phyloP scores from a whole-genome alignment of 2,113 vertebrate genomes.

The Megaptera novaeangliae region DNA sequence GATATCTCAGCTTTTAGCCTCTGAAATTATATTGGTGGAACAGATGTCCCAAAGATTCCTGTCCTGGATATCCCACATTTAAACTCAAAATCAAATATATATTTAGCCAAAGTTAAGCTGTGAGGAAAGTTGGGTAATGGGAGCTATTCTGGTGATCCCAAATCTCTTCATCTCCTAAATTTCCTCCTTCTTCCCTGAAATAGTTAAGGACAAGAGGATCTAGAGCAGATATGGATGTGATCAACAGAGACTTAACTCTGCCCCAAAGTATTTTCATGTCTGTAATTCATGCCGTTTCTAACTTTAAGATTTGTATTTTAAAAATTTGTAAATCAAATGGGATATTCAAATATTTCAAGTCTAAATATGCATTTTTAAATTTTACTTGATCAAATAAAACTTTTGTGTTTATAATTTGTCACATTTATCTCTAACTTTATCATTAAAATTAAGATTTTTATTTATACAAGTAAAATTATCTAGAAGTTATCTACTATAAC shows the following conservation, averaged over 20 bases:
- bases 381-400: background rate
- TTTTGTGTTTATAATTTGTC: background rate
- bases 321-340: background rate
- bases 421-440: background rate
- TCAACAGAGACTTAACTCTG: background rate
- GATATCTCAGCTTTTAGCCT: background rate
- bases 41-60: constrained; percentile 43
- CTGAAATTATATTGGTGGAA: constrained; percentile 35
- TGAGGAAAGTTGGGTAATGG: background rate
- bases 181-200: background rate
- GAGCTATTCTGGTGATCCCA: background rate
- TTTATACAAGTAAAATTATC: background rate
- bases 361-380: background rate
- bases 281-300: background rate
- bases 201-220: background rate
- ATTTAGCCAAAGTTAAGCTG: constrained; percentile 24
- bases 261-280: background rate
- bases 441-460: background rate
- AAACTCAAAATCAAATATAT: constrained; percentile 21
- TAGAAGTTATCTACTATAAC: background rate
- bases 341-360: background rate
- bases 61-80: background rate
- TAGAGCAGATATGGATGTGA: background rate
- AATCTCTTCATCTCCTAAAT: background rate
- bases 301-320: background rate